Evolutionary conservation across 2,888 invertebrate species (phyloP).

Genomic region (Chirona hameri): DNA sequence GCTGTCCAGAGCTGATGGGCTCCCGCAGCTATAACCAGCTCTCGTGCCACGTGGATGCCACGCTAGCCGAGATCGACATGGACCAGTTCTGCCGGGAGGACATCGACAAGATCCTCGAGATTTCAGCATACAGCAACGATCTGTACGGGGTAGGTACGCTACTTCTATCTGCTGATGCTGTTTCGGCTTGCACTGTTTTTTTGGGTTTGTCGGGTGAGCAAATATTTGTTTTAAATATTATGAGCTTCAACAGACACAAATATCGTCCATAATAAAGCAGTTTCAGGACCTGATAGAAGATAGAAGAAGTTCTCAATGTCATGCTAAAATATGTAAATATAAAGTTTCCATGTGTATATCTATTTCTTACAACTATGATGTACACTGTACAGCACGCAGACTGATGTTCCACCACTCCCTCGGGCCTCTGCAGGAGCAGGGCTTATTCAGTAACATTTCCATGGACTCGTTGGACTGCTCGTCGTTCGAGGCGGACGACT

Average conservation of each 20-base stretch:
- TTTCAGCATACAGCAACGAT: neutral
- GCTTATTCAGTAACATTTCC: neutral
- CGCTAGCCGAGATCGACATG: constrained; percentile 13
- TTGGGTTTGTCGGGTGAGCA: neutral
- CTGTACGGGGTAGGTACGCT: neutral
- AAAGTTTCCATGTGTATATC: no score
- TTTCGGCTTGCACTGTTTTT: neutral
- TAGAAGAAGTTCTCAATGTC: no score
- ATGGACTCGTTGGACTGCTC: constrained; percentile 13
- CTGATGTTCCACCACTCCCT: no score
- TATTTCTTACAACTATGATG: no score
- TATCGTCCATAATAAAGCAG: no score
- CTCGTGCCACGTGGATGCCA: constrained; percentile 1
- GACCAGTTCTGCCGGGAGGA: neutral
- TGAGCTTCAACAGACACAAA: no score
- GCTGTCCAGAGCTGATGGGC: constrained; percentile 10
- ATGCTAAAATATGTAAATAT: no score
- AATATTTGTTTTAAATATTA: no score
- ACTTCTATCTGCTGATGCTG: neutral
- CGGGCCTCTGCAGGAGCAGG: neutral
- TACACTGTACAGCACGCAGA: no score
- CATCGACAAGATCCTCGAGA: neutral
- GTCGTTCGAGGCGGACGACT: neutral
- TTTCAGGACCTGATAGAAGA: no score
- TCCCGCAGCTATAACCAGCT: neutral